Evolutionary conservation across 2,797 vertebrate species (phyloP).

Genomic region (Rousettus madagascariensis): DNA sequence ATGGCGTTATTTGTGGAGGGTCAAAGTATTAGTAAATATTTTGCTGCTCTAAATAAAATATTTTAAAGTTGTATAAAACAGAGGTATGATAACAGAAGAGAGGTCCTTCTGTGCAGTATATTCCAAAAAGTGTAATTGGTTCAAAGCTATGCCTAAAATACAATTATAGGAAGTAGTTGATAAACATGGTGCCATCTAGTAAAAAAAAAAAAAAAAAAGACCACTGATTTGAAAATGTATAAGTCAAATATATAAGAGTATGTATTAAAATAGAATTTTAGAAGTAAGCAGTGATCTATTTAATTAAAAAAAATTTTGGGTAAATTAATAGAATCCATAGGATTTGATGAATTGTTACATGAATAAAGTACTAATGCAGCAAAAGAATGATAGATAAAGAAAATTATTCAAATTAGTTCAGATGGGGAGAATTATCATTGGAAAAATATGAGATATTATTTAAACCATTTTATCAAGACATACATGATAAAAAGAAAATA

Average conservation of each 20-base stretch:
- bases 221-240: neutral
- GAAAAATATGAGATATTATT: neutral
- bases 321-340: neutral
- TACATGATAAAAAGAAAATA: neutral
- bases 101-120: neutral
- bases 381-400: neutral
- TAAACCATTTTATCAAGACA: neutral
- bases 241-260: neutral
- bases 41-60: neutral
- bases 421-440: neutral
- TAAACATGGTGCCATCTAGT: neutral
- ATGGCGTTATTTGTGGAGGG: neutral
- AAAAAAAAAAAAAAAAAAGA: neutral
- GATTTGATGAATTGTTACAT: neutral
- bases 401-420: neutral
- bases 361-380: slow-evolving; percentile 10
- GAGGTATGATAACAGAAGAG: neutral
- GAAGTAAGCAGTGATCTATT: neutral
- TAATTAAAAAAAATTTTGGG: neutral
- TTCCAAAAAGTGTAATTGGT: neutral
- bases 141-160: neutral
- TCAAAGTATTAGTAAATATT: neutral
- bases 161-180: neutral
- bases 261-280: neutral
- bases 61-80: neutral